Evolutionary conservation across 2,113 vertebrate species (phyloP).

Genomic region (Romanogobio albipinnatus): DNA sequence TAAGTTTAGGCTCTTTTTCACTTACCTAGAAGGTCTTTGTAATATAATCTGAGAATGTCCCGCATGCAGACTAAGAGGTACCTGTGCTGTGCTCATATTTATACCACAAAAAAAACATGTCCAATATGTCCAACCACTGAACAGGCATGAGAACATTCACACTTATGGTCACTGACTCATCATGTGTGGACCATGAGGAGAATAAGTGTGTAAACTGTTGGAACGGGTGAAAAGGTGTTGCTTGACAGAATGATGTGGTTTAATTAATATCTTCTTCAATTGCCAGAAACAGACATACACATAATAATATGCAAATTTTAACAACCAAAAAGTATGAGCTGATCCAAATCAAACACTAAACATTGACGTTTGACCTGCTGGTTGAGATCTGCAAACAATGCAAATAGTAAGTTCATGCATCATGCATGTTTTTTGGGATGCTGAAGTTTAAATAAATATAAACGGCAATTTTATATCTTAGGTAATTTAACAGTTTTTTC

Average conservation of each 20-base stretch:
- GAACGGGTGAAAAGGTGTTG: not conserved
- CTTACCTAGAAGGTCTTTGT: not conserved
- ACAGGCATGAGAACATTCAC: not conserved
- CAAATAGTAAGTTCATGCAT: not conserved
- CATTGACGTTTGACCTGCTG: not conserved
- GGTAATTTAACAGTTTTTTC: not conserved
- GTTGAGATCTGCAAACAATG: not conserved
- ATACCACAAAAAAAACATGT: not conserved
- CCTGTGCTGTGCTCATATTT: not conserved
- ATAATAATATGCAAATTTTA: not conserved
- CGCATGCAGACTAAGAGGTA: not conserved
- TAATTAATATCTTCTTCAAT: not conserved
- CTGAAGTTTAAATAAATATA: not conserved
- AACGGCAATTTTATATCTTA: not conserved
- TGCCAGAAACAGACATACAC: not conserved
- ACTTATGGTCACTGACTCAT: not conserved
- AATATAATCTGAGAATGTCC: not conserved
- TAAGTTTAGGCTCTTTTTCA: not conserved
- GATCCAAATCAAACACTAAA: not conserved
- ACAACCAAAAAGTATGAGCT: not conserved
- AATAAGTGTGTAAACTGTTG: not conserved
- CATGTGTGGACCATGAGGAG: not conserved
- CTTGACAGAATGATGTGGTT: not conserved
- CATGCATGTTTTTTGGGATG: not conserved
- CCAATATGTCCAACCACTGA: not conserved